Evolutionary conservation across 2,113 vertebrate genomes (phyloP).

Genomic region (Menura novaehollandiae): DNA sequence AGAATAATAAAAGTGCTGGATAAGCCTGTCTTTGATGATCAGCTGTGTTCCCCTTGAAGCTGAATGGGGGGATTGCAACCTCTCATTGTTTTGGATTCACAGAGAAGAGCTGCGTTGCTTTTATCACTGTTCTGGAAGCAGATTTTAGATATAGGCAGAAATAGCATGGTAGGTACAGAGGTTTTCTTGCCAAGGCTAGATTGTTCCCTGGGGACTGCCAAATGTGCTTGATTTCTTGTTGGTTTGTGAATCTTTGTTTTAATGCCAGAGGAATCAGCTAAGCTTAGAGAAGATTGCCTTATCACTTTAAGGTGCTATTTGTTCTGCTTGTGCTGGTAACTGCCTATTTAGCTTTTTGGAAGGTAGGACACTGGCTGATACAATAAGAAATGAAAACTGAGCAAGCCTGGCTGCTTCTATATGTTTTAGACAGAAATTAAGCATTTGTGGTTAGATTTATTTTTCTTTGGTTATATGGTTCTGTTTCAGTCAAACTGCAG

Average conservation of each 20-base stretch:
- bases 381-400: neutral
- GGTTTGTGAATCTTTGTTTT: neutral
- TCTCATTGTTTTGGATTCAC: neutral
- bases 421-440: neutral
- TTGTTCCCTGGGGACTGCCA: neutral
- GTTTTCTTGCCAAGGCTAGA: neutral
- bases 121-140: neutral
- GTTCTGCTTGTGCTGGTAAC: neutral
- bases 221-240: neutral
- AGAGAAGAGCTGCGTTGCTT: neutral
- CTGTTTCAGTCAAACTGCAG: constrained; percentile 25
- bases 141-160: neutral
- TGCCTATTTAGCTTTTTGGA: neutral
- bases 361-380: neutral
- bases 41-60: neutral
- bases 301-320: neutral
- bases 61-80: neutral
- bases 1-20: neutral
- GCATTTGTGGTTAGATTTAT: constrained; percentile 40
- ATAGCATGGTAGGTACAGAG: neutral
- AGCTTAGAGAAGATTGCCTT: neutral
- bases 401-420: neutral
- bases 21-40: neutral
- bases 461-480: constrained; percentile 32
- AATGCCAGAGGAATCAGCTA: neutral